Base-by-base conservation (phyloP, 2,113 vertebrate genomes). In the Elephas maximus region DNA sequence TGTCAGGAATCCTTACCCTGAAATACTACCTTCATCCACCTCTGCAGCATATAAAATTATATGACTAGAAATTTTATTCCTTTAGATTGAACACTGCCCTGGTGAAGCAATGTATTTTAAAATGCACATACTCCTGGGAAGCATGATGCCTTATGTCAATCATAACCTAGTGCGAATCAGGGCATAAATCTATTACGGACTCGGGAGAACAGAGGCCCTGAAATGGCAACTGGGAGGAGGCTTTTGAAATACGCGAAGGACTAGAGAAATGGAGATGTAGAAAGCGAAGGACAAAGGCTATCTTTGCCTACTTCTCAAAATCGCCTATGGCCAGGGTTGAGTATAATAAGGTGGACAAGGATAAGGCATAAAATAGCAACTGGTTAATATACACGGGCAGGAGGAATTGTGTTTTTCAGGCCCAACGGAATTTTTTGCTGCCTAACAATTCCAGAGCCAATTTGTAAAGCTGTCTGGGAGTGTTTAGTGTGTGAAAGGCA, bases 381-480 rank as follows among this genome's bases (percentile, higher is more conserved):
- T 41, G 88, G 90, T 88, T 93, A 90, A 97, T 94, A 94, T 92
- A 94, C 82, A 90, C 26, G 21, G 93, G 60, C 53, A 79, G 79
- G 67, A 88, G 60, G 71, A 94, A 65, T 62, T 41, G 67, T 10
- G 14, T 84, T 97, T 95, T 90, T 93, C 62, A 93, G 87, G 88
- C 88, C 91, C 57, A 8, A 0, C 91, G 77, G 86, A 90, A 94
- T 84, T 93, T 17, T 94, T 86, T 93, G 93, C 67, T 92, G 91
- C 44, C 33, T 88, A 60, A 78, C 48, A 79, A 80, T 95, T 90
- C 77, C 94, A 81, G 69, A 95, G 78, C 67, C 81, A 89, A 97
- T 97, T 83, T 98, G 77, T 93, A 91, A 93, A 95, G 92, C 94
- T 94, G 90, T 93, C 87, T 82, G 80, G 60, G 71, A 77, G 80